Base-by-base conservation (phyloP, 2,888 invertebrate species). In the Pterostichus niger region DNA sequence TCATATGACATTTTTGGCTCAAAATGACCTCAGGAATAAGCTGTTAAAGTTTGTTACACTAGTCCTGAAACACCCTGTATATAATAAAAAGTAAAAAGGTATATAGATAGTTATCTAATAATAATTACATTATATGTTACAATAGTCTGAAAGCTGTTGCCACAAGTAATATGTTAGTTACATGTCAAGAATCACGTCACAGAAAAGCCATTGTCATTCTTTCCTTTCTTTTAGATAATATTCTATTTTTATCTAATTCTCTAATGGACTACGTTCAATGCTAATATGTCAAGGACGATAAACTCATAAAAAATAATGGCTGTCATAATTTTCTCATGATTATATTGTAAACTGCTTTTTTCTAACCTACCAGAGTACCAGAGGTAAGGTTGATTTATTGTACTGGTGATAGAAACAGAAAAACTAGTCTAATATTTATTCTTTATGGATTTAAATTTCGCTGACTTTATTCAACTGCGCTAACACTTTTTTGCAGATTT, bases 251-350 rank as follows among this genome's bases (percentile, higher is more conserved):
- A 64, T 11, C 35, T 9, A 7, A 64, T n/a, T 64, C 31, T 33
- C 33, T 33, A 64, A 64, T 35, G 35, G 49, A 11, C 13, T 49
- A 49, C 11, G 49, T 64, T 64, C 33, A 61, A 61, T 61, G 61
- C 33, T 24, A 17, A 64, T 35, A 64, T 64, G 64, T 64, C 64
- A 64, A 64, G 64, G 64, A 35, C 13, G 35, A 0, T 31, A 35
- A 64, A 49, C 6, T 49, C 49, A 13, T 64, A 64, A 64, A 64
- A n/a, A 64, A 64, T 64, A 64, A 35, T 59, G n/a, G 59, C 11
- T 59, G 59, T 31, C 10, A 59, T 59, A 59, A 59, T 59, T 59
- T 59, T 59, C 31, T 15, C 31, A 3, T 59, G 31, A 59, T 24
- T 59, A 59, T 9, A 59, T 13, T 15, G 15, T 59, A 59, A 59